Conservation (phyloP, 2,888 invertebrate genomes). For the Rhamnusium bicolor region DNA sequence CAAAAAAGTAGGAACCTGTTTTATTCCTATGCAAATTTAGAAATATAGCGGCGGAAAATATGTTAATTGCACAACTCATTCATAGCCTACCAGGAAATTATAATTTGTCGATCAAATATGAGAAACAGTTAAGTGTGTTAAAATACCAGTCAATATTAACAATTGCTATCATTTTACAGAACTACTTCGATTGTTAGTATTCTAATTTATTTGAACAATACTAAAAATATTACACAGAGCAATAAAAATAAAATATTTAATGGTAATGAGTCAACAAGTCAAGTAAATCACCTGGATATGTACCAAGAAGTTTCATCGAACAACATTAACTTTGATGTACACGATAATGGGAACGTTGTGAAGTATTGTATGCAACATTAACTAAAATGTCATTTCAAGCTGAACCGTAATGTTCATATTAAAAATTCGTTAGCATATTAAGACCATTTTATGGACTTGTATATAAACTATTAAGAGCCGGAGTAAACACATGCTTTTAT, state of each 20-base stretch:
- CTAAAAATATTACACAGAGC: not conserved
- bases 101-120: slow-evolving; percentile 14
- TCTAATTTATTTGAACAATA: not conserved
- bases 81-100: not conserved
- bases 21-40: too few relatives aligned
- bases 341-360: slow-evolving; percentile 38
- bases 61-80: not conserved
- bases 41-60: not conserved
- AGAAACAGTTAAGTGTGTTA: slow-evolving; percentile 15
- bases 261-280: slow-evolving; percentile 28
- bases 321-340: slow-evolving; percentile 40
- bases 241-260: slow-evolving; percentile 18
- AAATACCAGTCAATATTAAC: not conserved
- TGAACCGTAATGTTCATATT: slow-evolving; percentile 40
- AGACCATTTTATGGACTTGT: not conserved
- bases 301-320: slow-evolving; percentile 17
- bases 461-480: not conserved
- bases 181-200: not conserved
- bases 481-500: too few relatives aligned
- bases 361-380: slow-evolving; percentile 28
- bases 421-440: slow-evolving; percentile 38
- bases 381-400: slow-evolving; percentile 34
- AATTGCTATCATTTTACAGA: not conserved
- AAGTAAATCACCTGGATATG: slow-evolving; percentile 31
- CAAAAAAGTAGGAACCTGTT: too few relatives aligned